These are phyloP conservation scores for Eutrigla gurnardus DNA, from an alignment of 2,797 vertebrate genomes.

Conservation along the genomic window DNA sequence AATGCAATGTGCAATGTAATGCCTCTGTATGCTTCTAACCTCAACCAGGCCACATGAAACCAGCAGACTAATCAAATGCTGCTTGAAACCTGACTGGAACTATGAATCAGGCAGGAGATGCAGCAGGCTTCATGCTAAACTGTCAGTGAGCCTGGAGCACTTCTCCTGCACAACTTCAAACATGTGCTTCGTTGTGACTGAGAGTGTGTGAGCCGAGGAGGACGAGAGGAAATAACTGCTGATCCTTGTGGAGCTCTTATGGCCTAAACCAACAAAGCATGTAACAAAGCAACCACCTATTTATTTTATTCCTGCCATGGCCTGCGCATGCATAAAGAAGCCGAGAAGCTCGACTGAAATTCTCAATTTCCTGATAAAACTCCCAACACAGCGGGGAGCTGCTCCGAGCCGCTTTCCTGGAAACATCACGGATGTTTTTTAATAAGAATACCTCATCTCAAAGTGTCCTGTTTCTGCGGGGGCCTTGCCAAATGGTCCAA, in stretches of 20 bases:
- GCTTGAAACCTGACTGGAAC: conserved; percentile 14
- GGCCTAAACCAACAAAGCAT: conserved; percentile 23
- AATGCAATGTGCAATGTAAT: neutral
- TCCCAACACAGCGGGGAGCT: conserved; percentile 40
- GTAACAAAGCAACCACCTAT: conserved; percentile 26
- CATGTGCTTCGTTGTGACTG: neutral
- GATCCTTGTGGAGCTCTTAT: conserved; percentile 13
- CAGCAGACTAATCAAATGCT: conserved; percentile 3
- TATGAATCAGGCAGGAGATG: conserved; percentile 4
- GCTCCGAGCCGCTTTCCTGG: conserved; percentile 20
- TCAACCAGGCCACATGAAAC: neutral
- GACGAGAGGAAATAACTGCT: conserved; percentile 27
- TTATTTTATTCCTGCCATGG: conserved; percentile 11
- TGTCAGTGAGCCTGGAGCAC: neutral
- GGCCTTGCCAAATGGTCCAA: conserved; percentile 28
- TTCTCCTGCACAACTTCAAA: neutral
- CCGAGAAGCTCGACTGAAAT: conserved; percentile 17
- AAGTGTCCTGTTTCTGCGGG: conserved; percentile 29
- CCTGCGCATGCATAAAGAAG: conserved; percentile 6
- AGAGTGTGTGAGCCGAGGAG: neutral
- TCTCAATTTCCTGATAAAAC: conserved; percentile 65
- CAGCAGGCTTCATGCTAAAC: conserved; percentile 2
- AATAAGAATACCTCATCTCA: conserved; percentile 67
- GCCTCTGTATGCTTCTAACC: neutral
- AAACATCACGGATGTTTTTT: conserved; percentile 40